phyloP scores from a whole-genome alignment of 2,113 vertebrate genomes.

The Arvicanthis niloticus region DNA sequence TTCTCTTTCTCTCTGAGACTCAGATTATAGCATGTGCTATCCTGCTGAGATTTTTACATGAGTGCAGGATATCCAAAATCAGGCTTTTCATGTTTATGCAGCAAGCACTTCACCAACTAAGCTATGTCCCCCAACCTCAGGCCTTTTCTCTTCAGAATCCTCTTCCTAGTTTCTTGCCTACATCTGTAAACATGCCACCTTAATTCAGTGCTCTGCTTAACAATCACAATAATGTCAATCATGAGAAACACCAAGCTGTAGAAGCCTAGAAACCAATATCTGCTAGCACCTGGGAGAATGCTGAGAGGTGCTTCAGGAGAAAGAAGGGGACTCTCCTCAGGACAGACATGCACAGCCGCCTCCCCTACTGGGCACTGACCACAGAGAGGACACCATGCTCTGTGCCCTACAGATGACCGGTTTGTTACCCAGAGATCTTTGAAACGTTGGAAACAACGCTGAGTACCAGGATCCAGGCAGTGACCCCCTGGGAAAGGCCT shows the following conservation, averaged over 20 bases:
- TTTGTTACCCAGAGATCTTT: neutral
- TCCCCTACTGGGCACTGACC: accelerated
- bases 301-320: neutral
- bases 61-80: neutral
- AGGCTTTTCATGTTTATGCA: neutral
- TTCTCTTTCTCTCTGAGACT: neutral
- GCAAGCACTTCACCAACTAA: neutral
- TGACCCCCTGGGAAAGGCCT: neutral
- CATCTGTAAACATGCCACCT: neutral
- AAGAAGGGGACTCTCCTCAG: neutral
- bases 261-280: neutral
- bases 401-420: neutral
- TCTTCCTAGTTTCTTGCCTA: neutral
- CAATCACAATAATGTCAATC: neutral
- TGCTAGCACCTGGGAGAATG: neutral
- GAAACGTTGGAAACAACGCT: neutral
- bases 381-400: neutral
- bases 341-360: neutral
- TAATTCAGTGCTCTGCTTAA: neutral
- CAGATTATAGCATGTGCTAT: too few relatives aligned
- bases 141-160: neutral
- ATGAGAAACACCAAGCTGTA: neutral
- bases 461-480: neutral
- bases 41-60: neutral
- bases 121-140: neutral